phyloP scores from a whole-genome alignment of 2,797 vertebrate species.

The Falco cherrug region DNA sequence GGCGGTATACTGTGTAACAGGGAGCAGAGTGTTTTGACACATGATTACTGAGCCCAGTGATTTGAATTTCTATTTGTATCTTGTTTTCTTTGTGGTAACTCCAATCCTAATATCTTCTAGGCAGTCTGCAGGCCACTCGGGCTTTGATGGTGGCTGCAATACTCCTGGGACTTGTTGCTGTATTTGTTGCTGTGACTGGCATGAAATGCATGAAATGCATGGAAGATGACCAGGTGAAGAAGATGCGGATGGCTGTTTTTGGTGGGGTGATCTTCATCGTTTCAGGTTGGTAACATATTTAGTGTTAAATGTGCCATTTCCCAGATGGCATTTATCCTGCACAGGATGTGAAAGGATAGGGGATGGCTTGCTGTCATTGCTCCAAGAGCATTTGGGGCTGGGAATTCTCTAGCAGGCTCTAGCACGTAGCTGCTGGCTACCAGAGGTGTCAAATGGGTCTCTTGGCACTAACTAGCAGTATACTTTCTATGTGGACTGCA shows the following conservation, averaged over 20 bases:
- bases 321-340: neutral
- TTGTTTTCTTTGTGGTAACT: neutral
- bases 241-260: constrained; percentile 79
- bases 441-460: neutral
- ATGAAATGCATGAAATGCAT: constrained; percentile 93
- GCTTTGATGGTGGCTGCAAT: constrained; percentile 87
- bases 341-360: neutral
- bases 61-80: neutral
- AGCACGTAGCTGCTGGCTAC: neutral
- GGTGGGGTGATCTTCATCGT: constrained; percentile 86
- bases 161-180: constrained; percentile 80
- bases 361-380: neutral
- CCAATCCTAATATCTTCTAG: constrained; percentile 66
- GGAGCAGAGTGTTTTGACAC: neutral
- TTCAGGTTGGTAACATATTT: constrained; percentile 77
- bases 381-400: neutral
- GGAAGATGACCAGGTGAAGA: constrained; percentile 81
- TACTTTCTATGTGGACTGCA: neutral
- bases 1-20: neutral
- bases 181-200: constrained; percentile 81
- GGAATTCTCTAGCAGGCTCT: neutral
- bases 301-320: neutral
- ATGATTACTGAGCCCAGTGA: neutral
- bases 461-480: neutral
- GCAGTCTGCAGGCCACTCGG: constrained; percentile 83